Base-by-base conservation (phyloP, 2,113 vertebrate genomes). In the Antigone vipio region DNA sequence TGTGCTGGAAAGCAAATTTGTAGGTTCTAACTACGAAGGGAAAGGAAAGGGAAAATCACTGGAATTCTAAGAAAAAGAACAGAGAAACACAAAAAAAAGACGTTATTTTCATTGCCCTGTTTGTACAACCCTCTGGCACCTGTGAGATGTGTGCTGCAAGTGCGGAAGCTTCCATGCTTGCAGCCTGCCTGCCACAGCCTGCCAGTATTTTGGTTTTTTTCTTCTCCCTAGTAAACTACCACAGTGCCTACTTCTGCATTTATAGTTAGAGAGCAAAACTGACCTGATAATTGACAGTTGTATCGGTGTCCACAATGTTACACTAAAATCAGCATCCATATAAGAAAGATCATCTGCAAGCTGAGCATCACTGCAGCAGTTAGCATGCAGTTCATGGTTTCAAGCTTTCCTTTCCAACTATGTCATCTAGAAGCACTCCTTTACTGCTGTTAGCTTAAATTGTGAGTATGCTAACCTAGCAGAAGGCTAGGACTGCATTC, bases 101-200 rank as follows among this genome's bases (percentile, higher is more conserved):
- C 20, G 11, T 64, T 80, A 27, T 32, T 76, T 86, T 76, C 45
- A 67, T 18, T 53, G 13, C 15, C 35, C 9, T 29, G 7, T 26
- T 66, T 52, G n/a, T 53, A 40, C 21, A 86, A 7, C 38, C n/a
- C 35, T 45, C 49, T 30, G n/a, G 10, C 15, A 52, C 30, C 47
- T 19, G 23, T 4, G 22, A 47, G 34, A 53, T 24, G 29, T 11
- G 34, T 9, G 20, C 55, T 69, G 20, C 42, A 50, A 40, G 23
- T 3, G 5, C n/a, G 29, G 32, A 45, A 24, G 49, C n/a, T 9
- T 73, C 29, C 47, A 69, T 0, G 0, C 56, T 35, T 27, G 38
- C 56, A 52, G 29, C 27, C 45, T 60, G 59, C 34, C 40, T 67
- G 40, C 30, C 40, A 29, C 38, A 66, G 22, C 15, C 30, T 62